Evolutionary conservation across 2,888 invertebrate species (phyloP), one percentile per base, ranked within the genome.

Genomic region (Cephus nigrinus): DNA sequence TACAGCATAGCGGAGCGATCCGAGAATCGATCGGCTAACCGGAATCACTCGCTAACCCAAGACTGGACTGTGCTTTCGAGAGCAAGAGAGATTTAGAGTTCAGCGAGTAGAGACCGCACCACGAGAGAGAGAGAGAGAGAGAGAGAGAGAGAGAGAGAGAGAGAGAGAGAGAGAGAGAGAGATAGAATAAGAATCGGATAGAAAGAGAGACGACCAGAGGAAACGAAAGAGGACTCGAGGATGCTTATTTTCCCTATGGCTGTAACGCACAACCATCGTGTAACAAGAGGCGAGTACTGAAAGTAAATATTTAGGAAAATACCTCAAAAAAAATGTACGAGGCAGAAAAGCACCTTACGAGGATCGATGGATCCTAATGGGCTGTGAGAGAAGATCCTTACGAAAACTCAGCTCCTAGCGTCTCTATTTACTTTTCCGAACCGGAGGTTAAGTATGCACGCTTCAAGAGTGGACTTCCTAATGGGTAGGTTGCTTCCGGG

Each of bases 401-500:
- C 55, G 55, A 55, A 55, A 55, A 55, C 55, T 55, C 23, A 23
- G 23, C 23, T 55, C 40, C 23, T 23, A 23, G 23, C 23, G 23
- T 55, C 55, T 55, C 55, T 55, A 55, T 75, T 75, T 77, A 75
- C 69, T 74, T 77, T 75, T 74, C 69, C 77, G 77, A 35, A 55
- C 55, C 55, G 15, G 55, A 55, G 9, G 55, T 55, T 55, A 23
- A 23, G 55, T 55, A 71, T 71, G 71, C 31, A 23, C 55, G 32
- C 31, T 31, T 33, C 71, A 3, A 32, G 71, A 31, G 71, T 33
- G 71, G 32, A 71, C 12, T 31, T 33, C 32, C 12, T 9, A 31
- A 31, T 33, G 71, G 11, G 71, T 32, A 12, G 71, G 31, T 23
- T 23, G 55, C 2, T 55, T 55, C 55, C 55, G 23, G 55, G 9